Conservation (phyloP, 2,113 vertebrate genomes). For the Crocuta crocuta region DNA sequence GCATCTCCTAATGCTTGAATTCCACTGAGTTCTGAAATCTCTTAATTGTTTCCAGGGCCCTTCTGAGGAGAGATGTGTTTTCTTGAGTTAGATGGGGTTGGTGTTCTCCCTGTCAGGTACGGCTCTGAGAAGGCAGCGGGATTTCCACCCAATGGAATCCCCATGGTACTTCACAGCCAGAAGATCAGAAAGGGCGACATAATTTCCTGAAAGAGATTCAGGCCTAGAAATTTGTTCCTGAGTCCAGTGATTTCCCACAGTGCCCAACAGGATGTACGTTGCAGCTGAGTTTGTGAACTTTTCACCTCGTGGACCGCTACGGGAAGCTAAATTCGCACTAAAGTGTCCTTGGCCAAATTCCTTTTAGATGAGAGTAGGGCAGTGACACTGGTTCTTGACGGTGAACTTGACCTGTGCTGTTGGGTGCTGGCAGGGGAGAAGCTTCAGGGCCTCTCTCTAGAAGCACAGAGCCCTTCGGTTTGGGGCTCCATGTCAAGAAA, state of each 20-base stretch:
- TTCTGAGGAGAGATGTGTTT: not conserved
- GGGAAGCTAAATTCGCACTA: not conserved
- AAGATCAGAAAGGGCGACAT: not conserved
- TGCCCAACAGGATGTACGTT: not conserved
- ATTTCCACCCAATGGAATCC: not conserved
- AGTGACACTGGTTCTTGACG: not conserved
- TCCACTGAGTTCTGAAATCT: not conserved
- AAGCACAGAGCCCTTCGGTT: not conserved
- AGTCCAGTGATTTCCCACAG: not conserved
- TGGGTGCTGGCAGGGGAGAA: not conserved
- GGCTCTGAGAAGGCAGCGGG: rapidly evolving
- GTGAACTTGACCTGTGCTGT: not conserved
- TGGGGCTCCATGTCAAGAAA: not conserved
- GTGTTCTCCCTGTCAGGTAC: not conserved
- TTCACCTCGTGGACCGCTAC: not conserved
- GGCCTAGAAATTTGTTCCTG: not conserved
- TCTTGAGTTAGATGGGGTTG: not conserved
- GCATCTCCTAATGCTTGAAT: not conserved
- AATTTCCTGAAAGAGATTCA: not conserved
- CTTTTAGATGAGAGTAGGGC: not conserved
- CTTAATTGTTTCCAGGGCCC: not conserved
- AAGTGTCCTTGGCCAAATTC: not conserved
- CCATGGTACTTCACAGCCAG: not conserved
- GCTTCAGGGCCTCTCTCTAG: not conserved
- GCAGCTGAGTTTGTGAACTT: constrained; percentile 39